A percentile compares a stretch with the other conserved stretches of the same genome.
Conservation (phyloP, 2,797 vertebrate genomes). For the Tenualosa ilisha region DNA sequence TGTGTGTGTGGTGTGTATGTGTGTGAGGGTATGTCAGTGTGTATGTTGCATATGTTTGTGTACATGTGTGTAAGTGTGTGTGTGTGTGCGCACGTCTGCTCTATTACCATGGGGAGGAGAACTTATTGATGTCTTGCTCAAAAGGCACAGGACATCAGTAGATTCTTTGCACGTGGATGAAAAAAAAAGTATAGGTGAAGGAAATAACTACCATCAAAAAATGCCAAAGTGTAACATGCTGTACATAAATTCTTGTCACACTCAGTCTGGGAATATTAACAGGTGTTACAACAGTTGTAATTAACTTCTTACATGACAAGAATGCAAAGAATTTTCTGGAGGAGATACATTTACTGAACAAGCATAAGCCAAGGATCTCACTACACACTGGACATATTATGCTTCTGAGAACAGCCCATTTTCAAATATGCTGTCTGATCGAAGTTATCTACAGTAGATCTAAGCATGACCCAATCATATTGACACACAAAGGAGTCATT, state of each 20-base stretch:
- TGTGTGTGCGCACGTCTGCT: neutral
- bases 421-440: neutral
- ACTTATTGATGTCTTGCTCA: neutral
- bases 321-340: conserved; percentile 1
- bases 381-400: neutral
- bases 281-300: conserved; percentile 4
- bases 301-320: neutral
- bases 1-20: neutral
- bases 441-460: neutral
- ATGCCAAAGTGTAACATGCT: neutral
- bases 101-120: neutral
- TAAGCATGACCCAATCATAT: neutral
- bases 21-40: neutral
- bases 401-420: neutral
- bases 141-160: neutral
- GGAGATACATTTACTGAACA: neutral
- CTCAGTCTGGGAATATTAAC: neutral
- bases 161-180: neutral
- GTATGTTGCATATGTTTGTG: neutral
- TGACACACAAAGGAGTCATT: conserved; percentile 1
- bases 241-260: neutral
- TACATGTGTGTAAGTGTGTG: neutral
- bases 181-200: neutral
- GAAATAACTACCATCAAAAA: neutral
- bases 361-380: neutral